These are phyloP conservation scores for Aurelia sp. DNA, from an alignment of 30 jellyfish, hydroid and myxozoan genomes.

Conservation along the genomic window DNA sequence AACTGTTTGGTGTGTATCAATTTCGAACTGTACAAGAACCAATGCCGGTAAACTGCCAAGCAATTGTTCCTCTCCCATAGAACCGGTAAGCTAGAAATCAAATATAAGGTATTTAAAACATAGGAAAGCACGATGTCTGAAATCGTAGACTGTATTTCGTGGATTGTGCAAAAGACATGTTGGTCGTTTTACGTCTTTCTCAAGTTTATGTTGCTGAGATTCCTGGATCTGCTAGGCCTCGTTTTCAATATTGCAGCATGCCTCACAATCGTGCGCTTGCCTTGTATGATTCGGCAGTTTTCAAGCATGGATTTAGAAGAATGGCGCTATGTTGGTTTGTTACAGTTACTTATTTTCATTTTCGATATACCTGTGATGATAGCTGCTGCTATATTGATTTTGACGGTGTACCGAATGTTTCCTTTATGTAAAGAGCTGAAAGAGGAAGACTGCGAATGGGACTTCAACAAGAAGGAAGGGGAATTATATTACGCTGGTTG, in stretches of 20 bases:
- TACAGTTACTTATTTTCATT: constrained; percentile 74
- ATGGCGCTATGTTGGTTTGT: constrained; percentile 84
- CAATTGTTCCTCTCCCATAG: too few relatives aligned
- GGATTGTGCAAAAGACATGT: constrained; percentile 80
- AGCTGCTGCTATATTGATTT: constrained; percentile 44
- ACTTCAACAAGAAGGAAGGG: constrained; percentile 1
- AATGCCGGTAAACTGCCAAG: too few relatives aligned
- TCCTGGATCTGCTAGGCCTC: constrained; percentile 87
- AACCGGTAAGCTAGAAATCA: too few relatives aligned
- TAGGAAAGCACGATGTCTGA: constrained; percentile 74
- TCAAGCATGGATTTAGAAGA: constrained; percentile 48
- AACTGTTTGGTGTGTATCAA: too few relatives aligned
- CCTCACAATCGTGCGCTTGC: constrained; percentile 75
- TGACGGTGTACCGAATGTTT: constrained; percentile 76
- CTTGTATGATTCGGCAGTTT: constrained; percentile 78
- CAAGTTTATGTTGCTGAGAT: constrained; percentile 68
- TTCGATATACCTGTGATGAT: constrained; percentile 79
- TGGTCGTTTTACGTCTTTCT: constrained; percentile 75
- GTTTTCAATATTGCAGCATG: constrained; percentile 84
- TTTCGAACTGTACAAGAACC: too few relatives aligned
- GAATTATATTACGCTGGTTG: constrained; percentile 71
- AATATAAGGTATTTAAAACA: neutral
- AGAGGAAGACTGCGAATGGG: constrained; percentile 45
- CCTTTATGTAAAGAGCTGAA: constrained; percentile 73
- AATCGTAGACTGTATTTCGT: constrained; percentile 86